Evolutionary conservation across 2,797 vertebrate species (phyloP), one percentile per base, ranked within the genome.

Genomic region (Tragopan temminckii): DNA sequence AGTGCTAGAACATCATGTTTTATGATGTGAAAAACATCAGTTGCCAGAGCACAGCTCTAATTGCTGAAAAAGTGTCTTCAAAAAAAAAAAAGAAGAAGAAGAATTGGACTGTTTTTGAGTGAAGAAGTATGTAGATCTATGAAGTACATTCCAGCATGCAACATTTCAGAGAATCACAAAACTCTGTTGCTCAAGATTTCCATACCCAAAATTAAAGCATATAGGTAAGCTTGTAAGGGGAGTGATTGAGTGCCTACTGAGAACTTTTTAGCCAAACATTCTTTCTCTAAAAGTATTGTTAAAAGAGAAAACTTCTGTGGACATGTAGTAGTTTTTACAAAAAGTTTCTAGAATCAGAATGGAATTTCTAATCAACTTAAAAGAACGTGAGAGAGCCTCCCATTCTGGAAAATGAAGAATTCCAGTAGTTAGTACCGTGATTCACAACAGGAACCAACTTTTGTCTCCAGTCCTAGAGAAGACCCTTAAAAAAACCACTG

Each of bases 1-100:
- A 35, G 76, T 85, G 71, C 80, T 88, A 83, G 88, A 90, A 87
- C 53, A 40, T 82, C 48, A 75, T 90, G 53, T 61, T 94, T 96
- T 90, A 94, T 93, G 86, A 89, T 82, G 90, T 94, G 86, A 90
- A 95, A 94, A 90, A 55, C 71, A 27, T 76, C 42, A 80, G 50
- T 70, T 92, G 90, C 88, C 92, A 87, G 68, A 80, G 45, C 0
- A 0, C 50, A 72, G 58, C 58, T 88, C 75, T 55, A 66, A 90
- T 38, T 62, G 61, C 83, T 90, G 86, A 88, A 80, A 95, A 86
- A 77, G 33, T 48, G n/a, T 71, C 78, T 80, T 86, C 70, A 74
- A n/a, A 84, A 27, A 63, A 9, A 17, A 29, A 52, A 90, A 27
- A 63, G 11, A 18, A 8, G 18, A 57, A 43, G 27, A 62, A 29